These are phyloP conservation scores for Drosophila mauritiana DNA, from an alignment of 1,140 invertebrate genomes.

Conservation along the genomic window DNA sequence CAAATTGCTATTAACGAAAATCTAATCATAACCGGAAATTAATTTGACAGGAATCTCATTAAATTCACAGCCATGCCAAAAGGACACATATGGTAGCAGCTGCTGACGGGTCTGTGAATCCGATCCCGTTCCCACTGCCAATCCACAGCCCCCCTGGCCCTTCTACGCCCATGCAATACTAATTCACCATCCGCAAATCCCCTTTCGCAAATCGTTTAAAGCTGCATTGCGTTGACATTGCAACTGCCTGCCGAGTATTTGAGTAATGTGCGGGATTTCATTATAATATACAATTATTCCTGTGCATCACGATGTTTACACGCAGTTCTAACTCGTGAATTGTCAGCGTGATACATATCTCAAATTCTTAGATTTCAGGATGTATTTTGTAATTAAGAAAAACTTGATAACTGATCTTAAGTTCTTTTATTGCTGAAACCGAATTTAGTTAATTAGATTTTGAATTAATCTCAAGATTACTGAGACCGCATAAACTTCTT, in stretches of 20 bases:
- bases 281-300: conserved; percentile 78
- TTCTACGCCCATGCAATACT: conserved; percentile 5
- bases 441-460: background rate
- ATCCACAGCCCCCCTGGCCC: background rate
- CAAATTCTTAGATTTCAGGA: background rate
- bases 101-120: conserved; percentile 15
- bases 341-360: no score
- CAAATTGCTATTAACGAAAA: conserved; percentile 85
- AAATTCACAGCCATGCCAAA: conserved; percentile 76
- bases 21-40: conserved; percentile 85
- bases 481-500: conserved; percentile 30
- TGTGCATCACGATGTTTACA: conserved; percentile 17
- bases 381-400: no score
- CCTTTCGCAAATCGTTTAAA: conserved; percentile 66
- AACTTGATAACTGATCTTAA: no score
- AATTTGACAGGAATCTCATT: conserved; percentile 85
- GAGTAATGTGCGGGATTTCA: conserved; percentile 77
- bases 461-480: background rate
- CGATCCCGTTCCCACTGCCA: background rate
- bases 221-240: conserved; percentile 77
- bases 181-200: conserved; percentile 30
- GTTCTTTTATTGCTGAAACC: background rate
- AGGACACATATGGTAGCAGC: conserved; percentile 45
- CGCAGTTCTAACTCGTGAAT: background rate
- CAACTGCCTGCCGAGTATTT: conserved; percentile 71